phyloP scores from a whole-genome alignment of 92 coral and sea anemone genomes.

The Desmophyllum pertusum region DNA sequence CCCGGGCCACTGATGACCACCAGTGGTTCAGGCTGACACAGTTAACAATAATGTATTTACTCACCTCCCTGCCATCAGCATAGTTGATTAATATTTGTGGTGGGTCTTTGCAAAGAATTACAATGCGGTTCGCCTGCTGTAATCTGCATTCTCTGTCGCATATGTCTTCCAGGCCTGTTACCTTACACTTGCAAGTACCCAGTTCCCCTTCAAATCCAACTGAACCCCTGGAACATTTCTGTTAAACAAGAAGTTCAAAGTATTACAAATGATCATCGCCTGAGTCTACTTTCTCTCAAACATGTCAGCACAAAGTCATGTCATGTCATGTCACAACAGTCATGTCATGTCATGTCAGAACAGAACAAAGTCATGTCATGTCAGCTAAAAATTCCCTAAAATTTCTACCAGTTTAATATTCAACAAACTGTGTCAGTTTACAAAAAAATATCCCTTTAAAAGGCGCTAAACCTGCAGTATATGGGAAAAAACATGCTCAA shows the following conservation, averaged over 20 bases:
- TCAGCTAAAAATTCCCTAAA: too few species aligned
- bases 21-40: too few species aligned
- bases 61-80: constrained; percentile 41
- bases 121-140: constrained; percentile 67
- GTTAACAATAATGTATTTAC: not conserved
- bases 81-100: constrained; percentile 60
- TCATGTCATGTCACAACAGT: too few species aligned
- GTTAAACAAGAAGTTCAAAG: not conserved
- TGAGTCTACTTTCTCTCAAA: not conserved
- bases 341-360: too few species aligned
- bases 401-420: too few species aligned
- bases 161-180: constrained; percentile 73
- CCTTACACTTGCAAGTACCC: constrained; percentile 85
- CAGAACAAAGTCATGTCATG: too few species aligned
- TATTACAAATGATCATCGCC: not conserved
- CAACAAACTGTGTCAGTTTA: too few species aligned
- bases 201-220: constrained; percentile 86
- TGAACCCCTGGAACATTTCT: constrained; percentile 67
- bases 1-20: too few species aligned
- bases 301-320: not conserved
- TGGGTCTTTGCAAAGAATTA: constrained; percentile 65
- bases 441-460: too few species aligned
- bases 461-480: too few species aligned
- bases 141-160: constrained; percentile 87
- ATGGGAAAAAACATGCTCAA: too few species aligned